Evolutionary conservation across 2,888 invertebrate species (phyloP).

Genomic region (Thymelicus acteon): DNA sequence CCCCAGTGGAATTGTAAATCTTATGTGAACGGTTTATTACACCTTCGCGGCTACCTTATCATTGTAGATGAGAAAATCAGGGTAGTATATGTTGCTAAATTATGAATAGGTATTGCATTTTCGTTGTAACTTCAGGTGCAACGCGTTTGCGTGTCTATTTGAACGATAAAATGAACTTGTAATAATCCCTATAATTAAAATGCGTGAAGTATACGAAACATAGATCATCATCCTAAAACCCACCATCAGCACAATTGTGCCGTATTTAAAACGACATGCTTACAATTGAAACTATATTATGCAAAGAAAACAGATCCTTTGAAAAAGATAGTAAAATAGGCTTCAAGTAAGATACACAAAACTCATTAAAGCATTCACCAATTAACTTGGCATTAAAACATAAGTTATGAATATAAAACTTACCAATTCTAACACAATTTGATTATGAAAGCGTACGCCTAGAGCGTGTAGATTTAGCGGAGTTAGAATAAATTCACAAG

Average conservation of each 20-base stretch:
- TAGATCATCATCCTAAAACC: too few relatives aligned
- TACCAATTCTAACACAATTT: neutral
- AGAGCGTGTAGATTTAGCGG: conserved; percentile 31
- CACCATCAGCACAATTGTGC: too few relatives aligned
- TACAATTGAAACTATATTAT: too few relatives aligned
- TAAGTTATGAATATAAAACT: neutral
- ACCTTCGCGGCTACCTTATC: conserved; percentile 24
- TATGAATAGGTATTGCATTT: neutral
- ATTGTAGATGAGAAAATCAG: conserved; percentile 24
- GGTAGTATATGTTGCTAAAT: neutral
- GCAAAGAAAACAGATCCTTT: too few relatives aligned
- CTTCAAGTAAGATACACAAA: too few relatives aligned
- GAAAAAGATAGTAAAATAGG: too few relatives aligned
- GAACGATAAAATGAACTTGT: too few relatives aligned
- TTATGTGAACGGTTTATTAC: conserved; percentile 32
- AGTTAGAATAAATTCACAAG: conserved; percentile 33
- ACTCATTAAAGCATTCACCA: too few relatives aligned
- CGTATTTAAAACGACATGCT: too few relatives aligned
- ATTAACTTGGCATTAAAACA: neutral
- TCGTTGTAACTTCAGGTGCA: neutral
- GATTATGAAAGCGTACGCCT: neutral
- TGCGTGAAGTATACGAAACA: too few relatives aligned
- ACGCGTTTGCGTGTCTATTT: neutral
- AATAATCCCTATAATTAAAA: too few relatives aligned
- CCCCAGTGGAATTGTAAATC: conserved; percentile 35